phyloP scores from a whole-genome alignment of 2,797 vertebrate species.

The Staurois parvus region DNA sequence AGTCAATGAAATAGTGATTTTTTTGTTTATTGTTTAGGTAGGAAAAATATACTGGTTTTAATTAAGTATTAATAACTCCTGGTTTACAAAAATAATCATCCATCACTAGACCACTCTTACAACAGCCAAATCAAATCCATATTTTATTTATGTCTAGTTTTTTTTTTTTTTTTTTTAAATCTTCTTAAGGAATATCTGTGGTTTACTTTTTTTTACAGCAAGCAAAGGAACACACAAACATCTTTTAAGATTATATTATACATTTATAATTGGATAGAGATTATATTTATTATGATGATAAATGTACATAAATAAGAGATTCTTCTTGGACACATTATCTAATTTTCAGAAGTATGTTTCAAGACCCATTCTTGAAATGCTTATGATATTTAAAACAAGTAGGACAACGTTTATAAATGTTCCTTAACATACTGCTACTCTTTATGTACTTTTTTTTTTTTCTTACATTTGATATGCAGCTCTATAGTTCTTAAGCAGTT shows the following conservation, averaged over 20 bases:
- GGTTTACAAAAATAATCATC: too few species aligned
- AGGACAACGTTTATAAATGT: background rate
- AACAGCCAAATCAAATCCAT: too few species aligned
- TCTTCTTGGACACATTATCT: background rate
- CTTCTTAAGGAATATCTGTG: too few species aligned
- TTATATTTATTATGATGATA: conserved; percentile 27
- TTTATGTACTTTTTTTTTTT: background rate
- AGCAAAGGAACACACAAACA: background rate
- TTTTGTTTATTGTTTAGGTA: too few species aligned
- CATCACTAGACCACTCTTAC: too few species aligned
- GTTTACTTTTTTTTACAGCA: too few species aligned
- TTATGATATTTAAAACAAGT: background rate
- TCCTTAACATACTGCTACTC: background rate
- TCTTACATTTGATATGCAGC: background rate
- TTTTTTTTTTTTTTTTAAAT: too few species aligned
- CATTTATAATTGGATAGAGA: conserved; percentile 11
- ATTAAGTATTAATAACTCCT: too few species aligned
- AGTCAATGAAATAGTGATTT: too few species aligned
- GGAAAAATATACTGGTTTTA: too few species aligned
- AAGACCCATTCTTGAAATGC: background rate
- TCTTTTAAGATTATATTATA: background rate
- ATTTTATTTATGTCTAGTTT: too few species aligned
- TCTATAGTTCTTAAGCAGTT: background rate
- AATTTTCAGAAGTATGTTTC: background rate
- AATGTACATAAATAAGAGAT: conserved; percentile 16